Conservation (phyloP, 2,888 invertebrate genomes). For the Sinopyrophorus schimmeli region DNA sequence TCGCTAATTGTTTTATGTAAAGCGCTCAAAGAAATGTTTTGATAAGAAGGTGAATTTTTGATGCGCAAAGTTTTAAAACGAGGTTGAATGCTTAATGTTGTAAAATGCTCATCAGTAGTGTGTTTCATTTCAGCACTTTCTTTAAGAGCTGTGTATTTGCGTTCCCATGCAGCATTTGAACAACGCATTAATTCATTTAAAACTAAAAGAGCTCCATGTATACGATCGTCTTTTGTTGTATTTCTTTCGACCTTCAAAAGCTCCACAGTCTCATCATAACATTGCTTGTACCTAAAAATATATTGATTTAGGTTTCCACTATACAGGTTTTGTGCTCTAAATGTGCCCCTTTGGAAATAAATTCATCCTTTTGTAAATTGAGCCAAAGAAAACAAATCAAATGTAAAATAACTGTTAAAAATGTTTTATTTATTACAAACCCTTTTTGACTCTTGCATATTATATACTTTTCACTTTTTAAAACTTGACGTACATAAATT, state of each 20-base stretch:
- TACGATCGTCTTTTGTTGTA: slow-evolving; percentile 83
- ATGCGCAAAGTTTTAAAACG: slow-evolving; percentile 57
- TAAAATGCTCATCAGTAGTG: slow-evolving; percentile 43
- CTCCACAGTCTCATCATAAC: slow-evolving; percentile 85
- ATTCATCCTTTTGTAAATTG: no score
- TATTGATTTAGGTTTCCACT: no score
- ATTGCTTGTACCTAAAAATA: slow-evolving; percentile 73
- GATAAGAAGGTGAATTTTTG: slow-evolving; percentile 45
- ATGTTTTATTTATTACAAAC: no score
- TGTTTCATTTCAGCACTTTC: slow-evolving; percentile 51
- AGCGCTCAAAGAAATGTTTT: slow-evolving; percentile 57
- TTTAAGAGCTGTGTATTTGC: slow-evolving; percentile 74
- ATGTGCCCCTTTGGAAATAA: no score
- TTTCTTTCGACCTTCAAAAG: slow-evolving; percentile 76
- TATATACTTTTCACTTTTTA: no score
- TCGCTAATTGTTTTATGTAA: slow-evolving; percentile 71
- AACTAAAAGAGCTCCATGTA: slow-evolving; percentile 90
- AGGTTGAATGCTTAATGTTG: slow-evolving; percentile 48
- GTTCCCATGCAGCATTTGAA: slow-evolving; percentile 86
- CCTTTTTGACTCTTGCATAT: no score
- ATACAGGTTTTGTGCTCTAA: no score
- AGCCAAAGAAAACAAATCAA: no score
- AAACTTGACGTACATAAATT: no score
- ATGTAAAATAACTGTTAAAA: no score
- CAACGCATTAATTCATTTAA: slow-evolving; percentile 92